phyloP scores from a whole-genome alignment of 2,113 vertebrate species.

The Antennarius striatus region DNA sequence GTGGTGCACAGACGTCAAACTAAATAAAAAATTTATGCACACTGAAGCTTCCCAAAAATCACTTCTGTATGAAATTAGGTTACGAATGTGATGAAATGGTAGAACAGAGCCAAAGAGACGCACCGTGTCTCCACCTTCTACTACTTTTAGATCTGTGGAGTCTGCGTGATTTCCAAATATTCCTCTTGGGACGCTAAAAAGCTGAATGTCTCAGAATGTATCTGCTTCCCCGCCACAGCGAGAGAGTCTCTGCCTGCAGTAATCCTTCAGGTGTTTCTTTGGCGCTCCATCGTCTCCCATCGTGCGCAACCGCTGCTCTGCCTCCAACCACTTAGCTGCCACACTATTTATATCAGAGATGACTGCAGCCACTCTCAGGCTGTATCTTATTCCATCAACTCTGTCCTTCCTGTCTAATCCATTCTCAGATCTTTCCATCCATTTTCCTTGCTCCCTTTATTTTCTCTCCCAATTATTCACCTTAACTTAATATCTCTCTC shows the following conservation, averaged over 20 bases:
- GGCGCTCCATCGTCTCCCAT: constrained; percentile 1
- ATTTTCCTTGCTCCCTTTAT: not conserved
- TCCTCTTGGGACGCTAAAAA: constrained; percentile 25
- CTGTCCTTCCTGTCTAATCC: constrained; percentile 1
- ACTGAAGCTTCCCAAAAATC: no score
- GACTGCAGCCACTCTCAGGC: constrained; percentile 27
- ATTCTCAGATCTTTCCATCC: constrained; percentile 19
- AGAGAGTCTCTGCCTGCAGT: not conserved
- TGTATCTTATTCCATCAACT: constrained; percentile 15
- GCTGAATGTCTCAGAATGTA: not conserved
- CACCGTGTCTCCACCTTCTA: no score
- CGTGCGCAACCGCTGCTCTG: constrained; percentile 2
- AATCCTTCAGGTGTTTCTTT: not conserved
- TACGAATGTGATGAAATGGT: no score
- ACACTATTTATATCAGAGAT: constrained; percentile 25
- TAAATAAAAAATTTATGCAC: no score
- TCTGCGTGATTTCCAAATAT: not conserved
- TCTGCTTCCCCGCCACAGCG: not conserved
- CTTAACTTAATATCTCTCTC: not conserved
- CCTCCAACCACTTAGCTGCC: constrained; percentile 29
- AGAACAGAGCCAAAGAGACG: no score
- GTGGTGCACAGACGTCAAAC: no score
- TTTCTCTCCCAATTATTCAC: constrained; percentile 2
- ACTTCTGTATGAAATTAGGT: no score
- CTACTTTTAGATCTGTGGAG: not conserved